Evolutionary conservation across 1,140 invertebrate genomes (phyloP).

Genomic region (Eciton burchellii): DNA sequence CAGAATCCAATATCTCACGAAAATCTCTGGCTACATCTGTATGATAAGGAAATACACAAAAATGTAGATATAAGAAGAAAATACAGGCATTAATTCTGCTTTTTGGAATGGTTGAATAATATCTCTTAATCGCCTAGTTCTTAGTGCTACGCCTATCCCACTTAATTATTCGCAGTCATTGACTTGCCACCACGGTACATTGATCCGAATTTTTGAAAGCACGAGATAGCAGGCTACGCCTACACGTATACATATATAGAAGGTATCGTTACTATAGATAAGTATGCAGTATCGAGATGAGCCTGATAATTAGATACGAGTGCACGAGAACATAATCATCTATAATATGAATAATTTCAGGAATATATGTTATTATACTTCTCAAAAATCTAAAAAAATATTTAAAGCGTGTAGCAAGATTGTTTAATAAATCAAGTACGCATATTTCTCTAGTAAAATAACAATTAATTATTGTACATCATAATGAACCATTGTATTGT

Average conservation of each 20-base stretch:
- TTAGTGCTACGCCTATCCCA: background rate
- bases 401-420: background rate
- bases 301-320: slow-evolving; percentile 18
- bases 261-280: slow-evolving; percentile 22
- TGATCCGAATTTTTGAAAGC: slow-evolving; percentile 53
- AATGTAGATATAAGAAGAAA: background rate
- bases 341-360: slow-evolving; percentile 2
- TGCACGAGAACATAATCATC: background rate
- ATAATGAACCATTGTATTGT: too few relatives aligned
- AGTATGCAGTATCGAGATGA: slow-evolving; percentile 17
- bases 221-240: background rate
- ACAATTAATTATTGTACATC: background rate
- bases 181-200: slow-evolving; percentile 26
- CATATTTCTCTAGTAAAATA: background rate
- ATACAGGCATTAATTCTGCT: background rate
- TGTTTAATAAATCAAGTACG: too few relatives aligned
- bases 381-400: background rate
- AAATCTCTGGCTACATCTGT: too few relatives aligned
- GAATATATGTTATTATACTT: background rate
- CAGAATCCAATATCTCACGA: too few relatives aligned
- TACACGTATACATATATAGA: background rate
- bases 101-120: background rate
- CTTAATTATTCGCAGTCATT: slow-evolving; percentile 36
- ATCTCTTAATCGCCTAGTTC: background rate
- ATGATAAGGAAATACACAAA: background rate